Conservation (phyloP, 1,140 invertebrate genomes). For the Atta colombica region DNA sequence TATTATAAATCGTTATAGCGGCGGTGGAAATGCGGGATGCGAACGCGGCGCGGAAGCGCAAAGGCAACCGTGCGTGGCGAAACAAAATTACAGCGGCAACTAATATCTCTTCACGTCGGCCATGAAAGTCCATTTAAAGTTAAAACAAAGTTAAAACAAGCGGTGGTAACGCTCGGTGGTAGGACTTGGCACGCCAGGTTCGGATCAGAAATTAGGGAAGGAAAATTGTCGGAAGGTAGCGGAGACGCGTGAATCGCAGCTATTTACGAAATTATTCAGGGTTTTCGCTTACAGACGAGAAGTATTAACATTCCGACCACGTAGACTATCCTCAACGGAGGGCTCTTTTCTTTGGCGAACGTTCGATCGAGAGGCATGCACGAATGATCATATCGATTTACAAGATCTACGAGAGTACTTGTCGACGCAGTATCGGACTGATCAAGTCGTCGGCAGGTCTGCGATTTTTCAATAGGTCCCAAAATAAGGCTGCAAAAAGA, state of each 20-base stretch:
- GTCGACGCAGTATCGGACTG: not conserved
- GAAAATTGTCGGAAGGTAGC: conserved; percentile 7
- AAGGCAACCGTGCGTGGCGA: conserved; percentile 55
- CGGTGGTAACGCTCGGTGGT: not conserved
- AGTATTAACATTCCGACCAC: conserved; percentile 42
- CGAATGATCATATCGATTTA: conserved; percentile 37
- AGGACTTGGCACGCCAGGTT: conserved; percentile 17
- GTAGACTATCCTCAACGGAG: not conserved
- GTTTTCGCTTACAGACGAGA: not conserved
- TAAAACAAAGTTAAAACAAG: conserved; percentile 60
- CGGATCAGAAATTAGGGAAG: conserved; percentile 49
- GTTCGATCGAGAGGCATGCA: conserved; percentile 14
- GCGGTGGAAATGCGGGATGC: conserved; percentile 21
- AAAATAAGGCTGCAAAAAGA: not conserved
- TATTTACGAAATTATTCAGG: conserved; percentile 72
- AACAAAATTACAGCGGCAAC: conserved; percentile 56
- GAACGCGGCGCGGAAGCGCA: conserved; percentile 27
- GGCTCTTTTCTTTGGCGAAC: conserved; percentile 18
- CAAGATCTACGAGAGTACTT: conserved; percentile 23
- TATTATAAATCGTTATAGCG: conserved; percentile 51
- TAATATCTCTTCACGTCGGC: conserved; percentile 47
- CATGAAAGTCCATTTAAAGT: conserved; percentile 62
- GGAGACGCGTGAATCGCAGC: conserved; percentile 48
- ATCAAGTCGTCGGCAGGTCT: not conserved
- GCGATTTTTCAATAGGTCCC: not conserved